Evolutionary conservation across 2,113 vertebrate species (phyloP).

Genomic region (Perognathus longimembris): DNA sequence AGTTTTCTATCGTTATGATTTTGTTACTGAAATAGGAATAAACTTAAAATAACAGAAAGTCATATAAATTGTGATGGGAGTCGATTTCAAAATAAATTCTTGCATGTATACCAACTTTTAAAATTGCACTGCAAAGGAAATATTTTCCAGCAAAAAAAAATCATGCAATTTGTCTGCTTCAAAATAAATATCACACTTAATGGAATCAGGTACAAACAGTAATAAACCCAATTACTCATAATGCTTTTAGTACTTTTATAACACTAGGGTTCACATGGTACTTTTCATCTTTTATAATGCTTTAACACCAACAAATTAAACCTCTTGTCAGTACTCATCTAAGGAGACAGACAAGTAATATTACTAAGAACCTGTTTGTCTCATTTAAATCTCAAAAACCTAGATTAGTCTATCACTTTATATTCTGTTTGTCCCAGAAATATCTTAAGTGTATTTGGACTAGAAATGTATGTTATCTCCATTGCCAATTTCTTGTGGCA

Average conservation of each 20-base stretch:
- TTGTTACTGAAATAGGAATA: slow-evolving; percentile 14
- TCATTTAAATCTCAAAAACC: slow-evolving; percentile 13
- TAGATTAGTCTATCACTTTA: slow-evolving; percentile 15
- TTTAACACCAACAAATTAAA: not conserved
- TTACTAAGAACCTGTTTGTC: not conserved
- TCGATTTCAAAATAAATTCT: not conserved
- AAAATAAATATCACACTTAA: not conserved
- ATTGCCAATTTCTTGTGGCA: not conserved
- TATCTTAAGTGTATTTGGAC: not conserved
- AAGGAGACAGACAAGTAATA: not conserved
- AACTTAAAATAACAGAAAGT: slow-evolving; percentile 7
- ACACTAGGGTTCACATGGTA: not conserved
- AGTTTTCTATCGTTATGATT: slow-evolving; percentile 3
- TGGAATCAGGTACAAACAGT: not conserved
- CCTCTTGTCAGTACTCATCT: not conserved
- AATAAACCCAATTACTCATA: not conserved
- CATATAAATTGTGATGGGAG: not conserved
- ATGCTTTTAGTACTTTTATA: not conserved
- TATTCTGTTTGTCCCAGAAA: not conserved
- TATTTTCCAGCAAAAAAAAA: slow-evolving; percentile 18
- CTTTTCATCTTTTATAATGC: slow-evolving; percentile 31
- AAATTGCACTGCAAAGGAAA: slow-evolving; percentile 18
- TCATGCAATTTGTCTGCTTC: not conserved
- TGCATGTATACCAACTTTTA: not conserved
- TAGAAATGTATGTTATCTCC: not conserved